phyloP scores from a whole-genome alignment of 2,888 invertebrate genomes.

The Frankliniella fusca region DNA sequence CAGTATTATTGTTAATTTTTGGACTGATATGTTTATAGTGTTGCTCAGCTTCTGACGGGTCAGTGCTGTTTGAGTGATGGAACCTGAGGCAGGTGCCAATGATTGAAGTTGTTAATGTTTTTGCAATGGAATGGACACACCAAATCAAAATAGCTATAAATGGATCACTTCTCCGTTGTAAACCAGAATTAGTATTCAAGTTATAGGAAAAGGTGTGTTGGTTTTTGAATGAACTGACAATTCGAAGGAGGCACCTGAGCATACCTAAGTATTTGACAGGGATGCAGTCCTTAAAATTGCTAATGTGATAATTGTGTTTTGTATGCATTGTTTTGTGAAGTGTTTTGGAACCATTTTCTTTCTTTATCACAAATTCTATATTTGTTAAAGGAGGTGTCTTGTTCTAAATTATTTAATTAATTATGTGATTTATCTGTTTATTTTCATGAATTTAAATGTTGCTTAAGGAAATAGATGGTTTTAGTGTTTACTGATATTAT shows the following conservation, averaged over 20 bases:
- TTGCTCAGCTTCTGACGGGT: not conserved
- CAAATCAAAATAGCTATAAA: too few relatives aligned
- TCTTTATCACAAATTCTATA: not conserved
- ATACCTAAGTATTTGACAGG: not conserved
- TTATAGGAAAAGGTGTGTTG: too few relatives aligned
- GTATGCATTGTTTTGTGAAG: not conserved
- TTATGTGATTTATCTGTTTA: not conserved
- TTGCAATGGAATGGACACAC: too few relatives aligned
- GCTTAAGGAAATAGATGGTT: too few relatives aligned
- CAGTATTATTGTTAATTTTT: conserved; percentile 7
- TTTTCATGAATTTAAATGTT: not conserved
- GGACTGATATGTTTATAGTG: conserved; percentile 2
- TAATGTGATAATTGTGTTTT: not conserved
- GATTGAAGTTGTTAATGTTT: too few relatives aligned
- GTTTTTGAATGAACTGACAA: too few relatives aligned
- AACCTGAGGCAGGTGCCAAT: too few relatives aligned
- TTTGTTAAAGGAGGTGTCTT: too few relatives aligned
- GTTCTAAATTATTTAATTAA: not conserved
- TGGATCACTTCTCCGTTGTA: too few relatives aligned
- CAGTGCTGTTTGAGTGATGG: not conserved
- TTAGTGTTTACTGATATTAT: too few relatives aligned
- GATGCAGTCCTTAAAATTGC: not conserved
- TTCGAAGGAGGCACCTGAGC: not conserved
- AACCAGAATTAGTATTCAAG: too few relatives aligned
- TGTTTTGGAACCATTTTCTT: not conserved